Percentiles rank a stretch among this genome's conserved stretches.
phyloP scores from a whole-genome alignment of 2,797 vertebrate species.

The Sebastes nivosus region DNA sequence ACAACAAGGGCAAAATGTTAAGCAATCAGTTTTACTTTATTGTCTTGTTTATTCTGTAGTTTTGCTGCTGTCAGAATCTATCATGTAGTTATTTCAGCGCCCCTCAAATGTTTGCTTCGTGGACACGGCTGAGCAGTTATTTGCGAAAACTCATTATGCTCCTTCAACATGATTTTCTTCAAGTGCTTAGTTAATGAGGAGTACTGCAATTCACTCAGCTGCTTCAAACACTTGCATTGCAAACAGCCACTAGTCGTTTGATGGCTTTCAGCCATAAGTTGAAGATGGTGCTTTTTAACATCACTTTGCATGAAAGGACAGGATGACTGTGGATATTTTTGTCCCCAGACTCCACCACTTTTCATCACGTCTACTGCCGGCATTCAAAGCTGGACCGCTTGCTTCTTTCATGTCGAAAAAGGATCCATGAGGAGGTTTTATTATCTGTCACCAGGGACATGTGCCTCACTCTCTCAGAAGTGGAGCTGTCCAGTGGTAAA shows the following conservation, averaged over 20 bases:
- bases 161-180: conserved; percentile 16
- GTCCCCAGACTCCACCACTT: neutral
- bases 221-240: conserved; percentile 5
- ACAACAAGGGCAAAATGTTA: neutral
- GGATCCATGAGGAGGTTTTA: neutral
- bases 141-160: conserved; percentile 30
- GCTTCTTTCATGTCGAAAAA: neutral
- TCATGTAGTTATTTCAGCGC: neutral
- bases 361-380: neutral
- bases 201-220: conserved; percentile 1
- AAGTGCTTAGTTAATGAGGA: conserved; percentile 9
- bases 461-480: neutral
- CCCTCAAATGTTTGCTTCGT: neutral
- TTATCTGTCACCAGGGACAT: conserved; percentile 4
- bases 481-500: neutral
- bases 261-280: neutral
- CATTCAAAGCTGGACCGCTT: neutral
- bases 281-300: neutral
- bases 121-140: conserved; percentile 8
- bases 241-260: conserved; percentile 3
- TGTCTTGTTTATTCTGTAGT: neutral
- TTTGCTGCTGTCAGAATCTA: neutral
- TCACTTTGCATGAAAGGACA: neutral
- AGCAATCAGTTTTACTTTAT: neutral
- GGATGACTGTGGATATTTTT: neutral